Evolutionary conservation across 2,797 vertebrate genomes (phyloP), one percentile per base, ranked within the genome.

Genomic region (Sebastes diaconus): DNA sequence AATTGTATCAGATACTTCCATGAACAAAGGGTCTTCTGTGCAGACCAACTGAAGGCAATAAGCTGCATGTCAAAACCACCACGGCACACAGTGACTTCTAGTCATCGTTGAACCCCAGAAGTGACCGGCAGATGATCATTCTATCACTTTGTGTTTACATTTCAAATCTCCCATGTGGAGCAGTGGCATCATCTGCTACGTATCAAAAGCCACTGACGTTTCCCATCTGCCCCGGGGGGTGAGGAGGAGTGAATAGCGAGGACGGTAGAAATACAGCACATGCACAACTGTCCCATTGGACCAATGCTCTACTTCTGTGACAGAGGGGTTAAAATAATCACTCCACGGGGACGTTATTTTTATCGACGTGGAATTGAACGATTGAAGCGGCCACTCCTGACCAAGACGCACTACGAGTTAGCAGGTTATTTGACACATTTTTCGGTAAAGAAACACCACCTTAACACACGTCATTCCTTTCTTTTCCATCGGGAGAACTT

Each of bases 101-200:
- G 18, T 24, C 27, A 9, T 75, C 75, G 20, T 20, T 20, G 60
- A 73, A 18, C 25, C 20, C 68, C 61, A 81, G 69, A 63, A 70
- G 60, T 76, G 79, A 74, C 76, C 29, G 1, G 84, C 83, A 84
- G 75, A 76, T 82, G 77, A 73, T 68, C 61, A 1, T 34, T 81
- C 73, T 2, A 30, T 82, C 83, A 29, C 2, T 55, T 42, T 14
- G 27, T 78, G 81, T 85, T 87, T 82, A 82, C 80, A 66, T 58
- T 79, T 70, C 68, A 46, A 4, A 65, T 30, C 75, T 55, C 57
- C 74, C 60, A 42, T 82, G 81, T 73, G 78, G 80, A 64, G 59
- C 22, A 50, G 77, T 39, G 79, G 85, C 84, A 88, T 88, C 86
- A 71, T 90, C 89, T 85, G 90, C 80, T 76, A 42, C 25, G 18